Evolutionary conservation across 1,140 invertebrate genomes (phyloP).

Genomic region (Neodiprion virginianus): DNA sequence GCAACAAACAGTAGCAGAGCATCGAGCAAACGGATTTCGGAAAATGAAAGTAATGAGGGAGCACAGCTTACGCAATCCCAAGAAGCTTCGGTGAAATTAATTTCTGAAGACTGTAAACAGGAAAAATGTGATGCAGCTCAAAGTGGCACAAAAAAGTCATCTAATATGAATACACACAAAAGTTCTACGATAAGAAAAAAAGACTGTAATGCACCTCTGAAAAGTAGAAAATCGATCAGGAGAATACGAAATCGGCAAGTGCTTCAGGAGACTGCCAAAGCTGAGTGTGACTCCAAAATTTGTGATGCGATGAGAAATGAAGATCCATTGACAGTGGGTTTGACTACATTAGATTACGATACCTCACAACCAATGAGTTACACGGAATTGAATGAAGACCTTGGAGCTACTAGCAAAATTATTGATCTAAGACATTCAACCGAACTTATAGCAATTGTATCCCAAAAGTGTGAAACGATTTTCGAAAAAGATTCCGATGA

Average conservation of each 20-base stretch:
- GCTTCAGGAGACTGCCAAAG: no score
- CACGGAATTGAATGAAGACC: not conserved
- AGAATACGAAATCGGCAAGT: no score
- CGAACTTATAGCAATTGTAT: not conserved
- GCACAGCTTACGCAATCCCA: no score
- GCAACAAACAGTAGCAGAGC: not conserved
- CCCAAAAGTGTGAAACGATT: slow-evolving; percentile 8
- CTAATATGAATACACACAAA: not conserved
- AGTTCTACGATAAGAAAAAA: not conserved
- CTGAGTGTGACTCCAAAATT: no score
- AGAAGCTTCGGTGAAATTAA: not conserved
- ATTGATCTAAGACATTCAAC: not conserved
- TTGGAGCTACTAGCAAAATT: not conserved
- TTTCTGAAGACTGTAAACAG: not conserved
- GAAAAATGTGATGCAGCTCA: not conserved
- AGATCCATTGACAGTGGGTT: no score
- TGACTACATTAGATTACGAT: no score
- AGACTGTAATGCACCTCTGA: not conserved
- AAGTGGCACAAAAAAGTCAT: not conserved
- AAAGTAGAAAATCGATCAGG: not conserved
- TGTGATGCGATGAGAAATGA: no score
- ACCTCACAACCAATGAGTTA: not conserved
- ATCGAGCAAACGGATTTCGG: not conserved
- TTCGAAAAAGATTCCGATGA: not conserved
- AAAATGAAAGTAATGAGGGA: not conserved